phyloP scores from a whole-genome alignment of 2,888 invertebrate genomes.

The Ochropleura leucogaster region DNA sequence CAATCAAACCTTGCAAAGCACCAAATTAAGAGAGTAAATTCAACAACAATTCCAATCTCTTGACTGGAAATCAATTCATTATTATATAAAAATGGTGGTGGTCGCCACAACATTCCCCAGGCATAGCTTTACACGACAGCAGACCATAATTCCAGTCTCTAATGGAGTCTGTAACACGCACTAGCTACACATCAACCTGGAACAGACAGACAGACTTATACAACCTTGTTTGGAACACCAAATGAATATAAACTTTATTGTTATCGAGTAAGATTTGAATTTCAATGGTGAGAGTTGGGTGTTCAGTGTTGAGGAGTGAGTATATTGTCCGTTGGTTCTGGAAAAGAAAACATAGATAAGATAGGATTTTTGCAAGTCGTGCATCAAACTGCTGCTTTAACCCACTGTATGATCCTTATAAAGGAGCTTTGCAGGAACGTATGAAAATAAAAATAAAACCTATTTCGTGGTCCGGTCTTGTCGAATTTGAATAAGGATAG shows the following conservation, averaged over 20 bases:
- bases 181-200: constrained; percentile 83
- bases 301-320: constrained; percentile 63
- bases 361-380: not conserved
- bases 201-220: constrained; percentile 77
- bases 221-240: constrained; percentile 58
- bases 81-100: constrained; percentile 80
- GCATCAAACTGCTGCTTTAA: not conserved
- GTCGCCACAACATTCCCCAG: constrained; percentile 75
- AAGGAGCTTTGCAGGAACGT: not conserved
- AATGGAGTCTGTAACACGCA: constrained; percentile 87
- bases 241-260: constrained; percentile 70
- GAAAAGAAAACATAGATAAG: not conserved
- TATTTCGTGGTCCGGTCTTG: too few relatives aligned
- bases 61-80: constrained; percentile 62
- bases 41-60: constrained; percentile 37
- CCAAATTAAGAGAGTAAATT: constrained; percentile 22
- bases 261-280: constrained; percentile 52
- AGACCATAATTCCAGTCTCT: constrained; percentile 81
- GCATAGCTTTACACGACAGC: constrained; percentile 80
- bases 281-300: constrained; percentile 50
- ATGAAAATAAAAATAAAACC: too few relatives aligned
- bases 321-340: constrained; percentile 50
- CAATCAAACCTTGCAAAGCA: constrained; percentile 16
- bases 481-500: too few relatives aligned
- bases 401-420: not conserved